Evolutionary conservation across 2,888 invertebrate species (phyloP), one percentile per base, ranked within the genome.

Genomic region (Drosophila setosimentum): DNA sequence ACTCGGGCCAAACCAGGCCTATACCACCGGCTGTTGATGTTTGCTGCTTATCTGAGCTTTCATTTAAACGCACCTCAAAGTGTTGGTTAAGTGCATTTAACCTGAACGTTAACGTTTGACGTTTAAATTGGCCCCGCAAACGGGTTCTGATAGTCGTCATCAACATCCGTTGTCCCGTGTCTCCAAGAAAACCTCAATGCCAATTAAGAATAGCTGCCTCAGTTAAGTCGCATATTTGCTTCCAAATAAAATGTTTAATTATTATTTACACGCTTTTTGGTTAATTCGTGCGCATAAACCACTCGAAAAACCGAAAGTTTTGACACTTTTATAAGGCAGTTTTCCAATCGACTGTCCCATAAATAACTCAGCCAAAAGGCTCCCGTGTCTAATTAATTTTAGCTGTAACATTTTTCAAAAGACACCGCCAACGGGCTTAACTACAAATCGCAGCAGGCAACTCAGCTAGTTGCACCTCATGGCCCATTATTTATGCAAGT

Each of bases 51-150:
- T 89, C 88, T 75, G 65, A 77, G 85, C 80, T 87, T 85, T 80
- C 79, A 76, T 69, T 87, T 84, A 87, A 89, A 82, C 80, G 91
- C 77, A 64, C 76, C 85, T 82, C 86, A 89, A 87, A 84, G 87
- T 91, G 91, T 91, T 85, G 88, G 87, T 78, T 87, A 87, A 87
- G 91, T 87, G 87, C 87, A 89, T 89, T 87, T 91, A 89, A 87
- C 90, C 87, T 80, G 88, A 89, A 87, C 90, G 86, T 83, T 89
- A 79, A 68, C 73, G 83, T 62, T 89, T 87, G 87, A 89, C 85
- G 85, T 89, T 87, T 89, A 82, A 90, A 86, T 90, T 86, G 90
- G 83, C 53, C 81, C 48, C 67, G 21, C 60, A 81, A 84, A 84
- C 83, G 61, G 54, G 83, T 89, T 89, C 62, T 16, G 16, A 16